These are phyloP conservation scores for Colossoma macropomum DNA, from an alignment of 2,113 vertebrate species.

Conservation along the genomic window DNA sequence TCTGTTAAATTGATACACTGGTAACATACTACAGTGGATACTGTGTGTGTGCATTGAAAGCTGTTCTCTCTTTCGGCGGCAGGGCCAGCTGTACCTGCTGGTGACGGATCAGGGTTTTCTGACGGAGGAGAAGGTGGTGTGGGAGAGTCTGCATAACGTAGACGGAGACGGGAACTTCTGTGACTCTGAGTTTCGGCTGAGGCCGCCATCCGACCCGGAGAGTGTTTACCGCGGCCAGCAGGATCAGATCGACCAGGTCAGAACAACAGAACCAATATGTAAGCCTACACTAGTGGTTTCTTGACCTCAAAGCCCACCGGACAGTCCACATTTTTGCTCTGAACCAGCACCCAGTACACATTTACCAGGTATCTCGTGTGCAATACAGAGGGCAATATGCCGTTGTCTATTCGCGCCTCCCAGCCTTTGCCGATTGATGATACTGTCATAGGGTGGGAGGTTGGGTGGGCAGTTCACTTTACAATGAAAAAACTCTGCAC, in stretches of 20 bases:
- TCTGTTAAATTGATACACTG: too few species aligned
- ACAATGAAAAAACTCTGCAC: too few species aligned
- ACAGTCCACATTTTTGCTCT: too few species aligned
- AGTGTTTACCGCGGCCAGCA: constrained; percentile 94
- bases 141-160: constrained; percentile 98
- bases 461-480: too few species aligned
- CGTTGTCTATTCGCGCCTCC: too few species aligned
- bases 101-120: constrained; percentile 98
- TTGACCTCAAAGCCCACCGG: neutral
- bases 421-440: too few species aligned
- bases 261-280: neutral
- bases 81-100: constrained; percentile 96
- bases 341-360: too few species aligned
- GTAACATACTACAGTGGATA: neutral
- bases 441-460: too few species aligned
- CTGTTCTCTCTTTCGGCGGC: constrained; percentile 13
- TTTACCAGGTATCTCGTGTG: too few species aligned
- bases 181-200: constrained; percentile 92
- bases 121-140: constrained; percentile 97
- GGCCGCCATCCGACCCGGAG: constrained; percentile 95
- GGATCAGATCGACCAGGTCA: constrained; percentile 98
- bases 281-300: neutral
- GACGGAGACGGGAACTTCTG: constrained; percentile 98
- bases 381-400: too few species aligned
- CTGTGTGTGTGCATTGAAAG: neutral